A percentile compares a stretch with the other conserved stretches of the same genome.
phyloP scores from a whole-genome alignment of 2,888 invertebrate species.

The Tryphoninae sp. region DNA sequence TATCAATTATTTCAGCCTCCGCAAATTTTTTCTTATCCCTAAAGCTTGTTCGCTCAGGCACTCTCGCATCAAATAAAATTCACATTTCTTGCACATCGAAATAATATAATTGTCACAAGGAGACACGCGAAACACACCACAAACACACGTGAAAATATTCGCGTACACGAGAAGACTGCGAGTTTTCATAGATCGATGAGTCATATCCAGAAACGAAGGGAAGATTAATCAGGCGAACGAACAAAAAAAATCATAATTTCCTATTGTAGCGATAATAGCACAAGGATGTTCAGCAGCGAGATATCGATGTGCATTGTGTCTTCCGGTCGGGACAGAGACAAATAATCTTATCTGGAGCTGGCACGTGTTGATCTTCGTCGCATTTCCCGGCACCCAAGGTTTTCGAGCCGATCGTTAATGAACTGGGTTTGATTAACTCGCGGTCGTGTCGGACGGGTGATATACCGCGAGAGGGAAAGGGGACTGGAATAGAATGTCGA shows the following conservation, averaged over 20 bases:
- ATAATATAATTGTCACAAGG: conserved; percentile 36
- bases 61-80: conserved; percentile 9
- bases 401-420: background rate
- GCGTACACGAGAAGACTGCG: background rate
- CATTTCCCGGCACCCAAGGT: background rate
- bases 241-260: conserved; percentile 10
- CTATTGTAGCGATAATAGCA: background rate
- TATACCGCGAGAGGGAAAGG: background rate
- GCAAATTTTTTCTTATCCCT: background rate
- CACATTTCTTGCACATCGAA: conserved; percentile 73
- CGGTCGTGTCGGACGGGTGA: background rate
- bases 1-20: background rate
- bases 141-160: background rate
- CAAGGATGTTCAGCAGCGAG: background rate
- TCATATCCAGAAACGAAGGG: background rate
- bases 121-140: background rate
- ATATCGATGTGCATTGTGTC: background rate
- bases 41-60: conserved; percentile 31
- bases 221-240: background rate
- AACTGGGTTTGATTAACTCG: background rate
- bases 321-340: background rate
- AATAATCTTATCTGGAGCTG: conserved; percentile 9
- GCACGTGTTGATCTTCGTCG: background rate
- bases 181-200: conserved; percentile 8
- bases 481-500: conserved; percentile 13